Conservation (phyloP, 2,888 invertebrate species). For the Hypolimnas misippus region DNA sequence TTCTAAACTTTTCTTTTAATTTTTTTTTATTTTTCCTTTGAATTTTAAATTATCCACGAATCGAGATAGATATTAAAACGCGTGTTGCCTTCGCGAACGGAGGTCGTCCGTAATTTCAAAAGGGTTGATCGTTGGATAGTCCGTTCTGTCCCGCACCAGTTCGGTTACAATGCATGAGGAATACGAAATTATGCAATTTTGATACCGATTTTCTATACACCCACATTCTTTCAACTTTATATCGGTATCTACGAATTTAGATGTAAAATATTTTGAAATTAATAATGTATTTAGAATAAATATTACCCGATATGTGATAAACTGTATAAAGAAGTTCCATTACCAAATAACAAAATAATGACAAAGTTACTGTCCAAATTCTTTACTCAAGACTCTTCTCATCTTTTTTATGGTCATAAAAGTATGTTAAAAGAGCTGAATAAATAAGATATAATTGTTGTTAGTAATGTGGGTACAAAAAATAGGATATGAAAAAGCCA, state of each 20-base stretch:
- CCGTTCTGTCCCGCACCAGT: conserved; percentile 64
- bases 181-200: conserved; percentile 4
- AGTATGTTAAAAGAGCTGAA: neutral
- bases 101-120: conserved; percentile 78
- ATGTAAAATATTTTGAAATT: neutral
- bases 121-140: conserved; percentile 81
- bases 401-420: neutral
- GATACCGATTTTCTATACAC: conserved; percentile 23
- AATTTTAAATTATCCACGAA: neutral
- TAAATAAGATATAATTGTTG: conserved; percentile 23
- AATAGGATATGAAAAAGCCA: too few relatives aligned
- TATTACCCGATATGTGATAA: too few relatives aligned
- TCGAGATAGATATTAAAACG: neutral
- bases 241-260: neutral
- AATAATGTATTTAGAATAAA: too few relatives aligned
- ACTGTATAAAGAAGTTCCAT: neutral
- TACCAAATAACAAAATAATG: neutral
- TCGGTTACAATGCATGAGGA: conserved; percentile 73
- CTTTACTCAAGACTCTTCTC: neutral
- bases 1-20: neutral
- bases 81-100: conserved; percentile 61
- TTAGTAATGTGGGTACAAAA: conserved; percentile 15
- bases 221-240: conserved; percentile 12
- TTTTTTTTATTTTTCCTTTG: neutral
- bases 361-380: neutral